Evolutionary conservation across 2,888 invertebrate genomes (phyloP), one percentile per base, ranked within the genome.

Genomic region (Acanthosepion lycidas): DNA sequence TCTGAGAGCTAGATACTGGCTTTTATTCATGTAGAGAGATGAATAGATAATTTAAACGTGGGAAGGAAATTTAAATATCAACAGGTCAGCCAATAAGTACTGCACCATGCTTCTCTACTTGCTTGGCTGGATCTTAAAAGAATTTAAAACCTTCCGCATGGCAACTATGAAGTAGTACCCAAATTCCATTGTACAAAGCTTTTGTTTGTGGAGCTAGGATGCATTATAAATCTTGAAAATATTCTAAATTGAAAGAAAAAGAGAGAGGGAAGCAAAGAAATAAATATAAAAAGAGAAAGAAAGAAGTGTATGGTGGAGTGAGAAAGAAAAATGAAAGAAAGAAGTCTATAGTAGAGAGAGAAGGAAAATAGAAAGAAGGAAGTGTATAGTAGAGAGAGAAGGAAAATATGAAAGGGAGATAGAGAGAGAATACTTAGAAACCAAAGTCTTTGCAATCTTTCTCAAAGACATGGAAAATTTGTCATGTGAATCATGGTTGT

Each of bases 401-500:
- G n/a, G 15, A 78, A 33, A n/a, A 33, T 12, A 15, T 33, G n/a
- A n/a, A n/a, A 78, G 78, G 15, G n/a, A 78, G 78, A 78, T 4
- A 78, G 78, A n/a, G 59, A n/a, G n/a, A 78, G 78, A 78, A 33
- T 78, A n/a, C 9, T n/a, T n/a, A 15, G n/a, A 33, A 33, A 78
- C 78, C n/a, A 78, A 78, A 78, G n/a, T 12, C n/a, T 78, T 78
- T n/a, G 78, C n/a, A 33, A 15, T 33, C 78, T n/a, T 78, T 78
- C 78, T 78, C n/a, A n/a, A 78, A 78, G 78, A 78, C 12, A 78
- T 78, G 78, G 78, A 78, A n/a, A 33, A 78, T 15, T 78, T 78
- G 78, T 78, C 78, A 78, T 33, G n/a, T 78, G 78, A 78, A 78
- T 78, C 78, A 78, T 78, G n/a, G n/a, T n/a, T 78, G 78, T 78